Conservation (phyloP, 1,140 invertebrate species). For the Anagrus nilaparvatae region DNA sequence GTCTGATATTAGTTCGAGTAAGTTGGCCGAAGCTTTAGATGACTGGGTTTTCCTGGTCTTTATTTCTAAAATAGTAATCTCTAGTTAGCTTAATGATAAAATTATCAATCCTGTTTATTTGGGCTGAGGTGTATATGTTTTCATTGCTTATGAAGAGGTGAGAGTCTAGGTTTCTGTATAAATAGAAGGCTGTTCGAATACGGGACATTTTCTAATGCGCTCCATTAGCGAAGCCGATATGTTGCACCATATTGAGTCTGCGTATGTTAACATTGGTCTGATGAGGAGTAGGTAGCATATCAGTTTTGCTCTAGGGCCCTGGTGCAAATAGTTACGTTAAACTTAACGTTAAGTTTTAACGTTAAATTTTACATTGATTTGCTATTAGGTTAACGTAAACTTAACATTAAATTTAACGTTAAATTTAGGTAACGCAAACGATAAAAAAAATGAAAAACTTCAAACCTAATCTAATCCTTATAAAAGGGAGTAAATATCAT, state of each 20-base stretch:
- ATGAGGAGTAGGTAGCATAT: slow-evolving; percentile 10
- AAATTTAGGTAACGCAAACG: too few species aligned
- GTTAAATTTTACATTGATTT: too few species aligned
- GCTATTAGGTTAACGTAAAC: too few species aligned
- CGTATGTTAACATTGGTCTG: slow-evolving; percentile 13
- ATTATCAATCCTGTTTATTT: background rate
- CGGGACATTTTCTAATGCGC: slow-evolving; percentile 3
- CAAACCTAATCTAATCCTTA: too few species aligned
- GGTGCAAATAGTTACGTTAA: too few species aligned
- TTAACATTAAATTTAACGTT: too few species aligned
- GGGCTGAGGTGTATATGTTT: background rate
- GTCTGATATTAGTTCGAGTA: background rate
- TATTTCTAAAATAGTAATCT: background rate
- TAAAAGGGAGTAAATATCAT: too few species aligned
- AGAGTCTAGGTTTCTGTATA: background rate
- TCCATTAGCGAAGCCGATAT: slow-evolving; percentile 11
- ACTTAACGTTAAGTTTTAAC: too few species aligned
- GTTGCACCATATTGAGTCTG: slow-evolving; percentile 11
- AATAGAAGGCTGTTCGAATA: slow-evolving; percentile 3
- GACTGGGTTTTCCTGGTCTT: background rate
- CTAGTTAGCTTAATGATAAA: background rate
- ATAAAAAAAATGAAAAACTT: too few species aligned
- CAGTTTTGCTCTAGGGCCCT: slow-evolving; percentile 6
- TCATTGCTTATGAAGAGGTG: background rate
- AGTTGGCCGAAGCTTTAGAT: background rate